Conservation (phyloP, 2,888 invertebrate species). For the Metopia argyrocephala region DNA sequence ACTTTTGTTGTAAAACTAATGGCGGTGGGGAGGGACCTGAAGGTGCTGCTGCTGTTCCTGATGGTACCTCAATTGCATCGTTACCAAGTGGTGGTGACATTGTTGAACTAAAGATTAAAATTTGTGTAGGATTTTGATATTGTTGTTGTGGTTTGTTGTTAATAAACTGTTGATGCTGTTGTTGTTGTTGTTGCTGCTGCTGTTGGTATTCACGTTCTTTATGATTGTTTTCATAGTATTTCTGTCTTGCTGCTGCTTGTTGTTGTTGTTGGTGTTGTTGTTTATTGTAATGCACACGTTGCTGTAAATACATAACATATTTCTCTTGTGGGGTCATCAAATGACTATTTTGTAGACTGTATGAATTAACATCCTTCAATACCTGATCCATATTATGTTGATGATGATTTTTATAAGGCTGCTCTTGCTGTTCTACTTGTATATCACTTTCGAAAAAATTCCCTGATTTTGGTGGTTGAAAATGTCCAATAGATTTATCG, state of each 20-base stretch:
- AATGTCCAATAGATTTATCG: constrained; percentile 58
- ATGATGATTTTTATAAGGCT: constrained; percentile 64
- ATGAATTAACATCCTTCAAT: constrained; percentile 55
- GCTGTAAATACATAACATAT: constrained; percentile 77
- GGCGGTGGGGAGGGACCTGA: constrained; percentile 32
- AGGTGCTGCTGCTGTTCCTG: constrained; percentile 39
- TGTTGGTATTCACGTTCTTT: constrained; percentile 50
- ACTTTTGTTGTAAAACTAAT: constrained; percentile 5
- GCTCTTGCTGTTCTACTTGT: constrained; percentile 37
- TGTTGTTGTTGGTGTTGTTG: constrained; percentile 65
- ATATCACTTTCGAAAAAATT: constrained; percentile 63
- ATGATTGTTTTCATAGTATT: constrained; percentile 50
- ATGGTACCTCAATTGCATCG: constrained; percentile 48
- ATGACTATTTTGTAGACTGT: constrained; percentile 65
- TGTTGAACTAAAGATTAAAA: constrained; percentile 67
- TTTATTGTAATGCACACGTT: constrained; percentile 73
- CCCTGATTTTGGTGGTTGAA: constrained; percentile 62
- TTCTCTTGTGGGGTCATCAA: constrained; percentile 77
- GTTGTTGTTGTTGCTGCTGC: constrained; percentile 41
- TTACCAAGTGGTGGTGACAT: constrained; percentile 53
- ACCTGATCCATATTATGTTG: constrained; percentile 56
- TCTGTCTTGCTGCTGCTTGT: constrained; percentile 56
- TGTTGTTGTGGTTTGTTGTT: constrained; percentile 59
- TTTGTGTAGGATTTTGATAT: constrained; percentile 53
- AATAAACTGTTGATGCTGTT: constrained; percentile 53